Evolutionary conservation across 2,113 vertebrate genomes (phyloP), one percentile per base, ranked within the genome.

Genomic region (Corynorhinus townsendii): DNA sequence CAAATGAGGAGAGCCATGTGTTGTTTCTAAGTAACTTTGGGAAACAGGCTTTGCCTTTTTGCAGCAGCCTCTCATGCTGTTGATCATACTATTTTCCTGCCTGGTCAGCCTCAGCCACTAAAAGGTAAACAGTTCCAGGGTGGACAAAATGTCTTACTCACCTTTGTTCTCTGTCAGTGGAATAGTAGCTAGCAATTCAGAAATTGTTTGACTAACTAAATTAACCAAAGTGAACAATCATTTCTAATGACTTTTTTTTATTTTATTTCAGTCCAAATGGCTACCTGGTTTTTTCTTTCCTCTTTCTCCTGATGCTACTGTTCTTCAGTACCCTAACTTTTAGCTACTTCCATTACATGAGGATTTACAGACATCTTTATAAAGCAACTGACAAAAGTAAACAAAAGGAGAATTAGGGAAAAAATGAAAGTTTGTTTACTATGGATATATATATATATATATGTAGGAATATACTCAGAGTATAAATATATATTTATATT

Each of bases 331-430:
- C 77, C 43, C 85, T 98, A 0, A 8, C 97, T 56, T 35, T 94
- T 76, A 98, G 97, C 92, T 98, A 97, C 69, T 96, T 97, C 88
- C 83, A 76, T 66, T 97, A 96, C 2, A 75, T 84, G 71, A 97
- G 66, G 26, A 93, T 95, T 82, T 98, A 97, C 38, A 96, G n/a
- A 86, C 19, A 22, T 35, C 7, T 11, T 77, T 83, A 62, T 85
- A 52, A 89, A 6, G 52, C 90, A 62, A 24, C 71, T 68, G 0
- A 69, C 17, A 80, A 38, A 47, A 33, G 1, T n/a, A 95, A 93
- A 73, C 45, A 20, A 43, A 90, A 93, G 85, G 45, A 8, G 16
- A 43, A 30, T 11, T 96, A 96, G 64, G 20, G 38, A 87, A 73
- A 73, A 30, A 54, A 30, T 8, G 28, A 80, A 88, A 64, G 30